Evolutionary conservation across 2,888 invertebrate species (phyloP).

Genomic region (Megaustenia siamemsis): DNA sequence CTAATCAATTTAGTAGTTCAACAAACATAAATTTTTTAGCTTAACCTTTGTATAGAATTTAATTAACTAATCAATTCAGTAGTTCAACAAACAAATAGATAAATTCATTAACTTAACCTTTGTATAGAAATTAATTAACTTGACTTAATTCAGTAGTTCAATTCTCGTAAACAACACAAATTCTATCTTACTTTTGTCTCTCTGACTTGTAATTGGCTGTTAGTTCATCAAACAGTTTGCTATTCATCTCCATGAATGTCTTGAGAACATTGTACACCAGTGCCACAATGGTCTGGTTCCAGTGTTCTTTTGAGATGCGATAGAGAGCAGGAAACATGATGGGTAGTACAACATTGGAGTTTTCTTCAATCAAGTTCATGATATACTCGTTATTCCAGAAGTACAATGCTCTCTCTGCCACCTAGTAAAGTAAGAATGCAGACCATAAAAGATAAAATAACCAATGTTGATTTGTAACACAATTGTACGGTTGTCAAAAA

Average conservation of each 20-base stretch:
- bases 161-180: background rate
- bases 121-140: background rate
- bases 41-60: too few relatives aligned
- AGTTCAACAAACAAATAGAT: too few relatives aligned
- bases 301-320: conserved; percentile 88
- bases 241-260: conserved; percentile 93
- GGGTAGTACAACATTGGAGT: conserved; percentile 87
- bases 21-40: too few relatives aligned
- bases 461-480: too few relatives aligned
- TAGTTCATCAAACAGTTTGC: conserved; percentile 90
- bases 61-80: too few relatives aligned
- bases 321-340: conserved; percentile 91
- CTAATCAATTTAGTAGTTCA: too few relatives aligned
- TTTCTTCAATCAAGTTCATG: conserved; percentile 89
- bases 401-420: conserved; percentile 89
- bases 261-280: conserved; percentile 92
- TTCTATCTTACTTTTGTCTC: conserved; percentile 77
- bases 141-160: background rate
- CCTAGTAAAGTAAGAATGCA: conserved; percentile 80
- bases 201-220: conserved; percentile 91
- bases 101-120: too few relatives aligned
- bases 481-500: too few relatives aligned
- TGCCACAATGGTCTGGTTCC: conserved; percentile 93
- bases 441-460: too few relatives aligned
- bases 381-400: conserved; percentile 94